Conservation (phyloP, 2,113 vertebrate species). For the Balaenoptera acutorostrata region DNA sequence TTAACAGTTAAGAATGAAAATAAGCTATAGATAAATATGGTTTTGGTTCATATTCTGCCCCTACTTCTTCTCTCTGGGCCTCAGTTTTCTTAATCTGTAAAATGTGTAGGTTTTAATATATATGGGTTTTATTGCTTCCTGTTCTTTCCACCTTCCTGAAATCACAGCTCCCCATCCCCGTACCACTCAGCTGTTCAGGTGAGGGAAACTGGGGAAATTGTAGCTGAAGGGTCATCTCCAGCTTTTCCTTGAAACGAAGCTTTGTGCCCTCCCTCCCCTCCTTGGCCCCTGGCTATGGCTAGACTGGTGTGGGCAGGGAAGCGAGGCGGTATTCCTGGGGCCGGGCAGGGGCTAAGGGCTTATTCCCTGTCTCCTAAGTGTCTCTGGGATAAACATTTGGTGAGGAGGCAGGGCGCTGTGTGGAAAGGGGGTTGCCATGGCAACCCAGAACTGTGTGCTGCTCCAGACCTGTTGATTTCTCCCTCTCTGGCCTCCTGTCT, state of each 20-base stretch:
- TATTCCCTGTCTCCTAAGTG: not conserved
- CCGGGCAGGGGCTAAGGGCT: not conserved
- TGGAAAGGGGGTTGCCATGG: constrained; percentile 18
- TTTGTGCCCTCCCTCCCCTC: no score
- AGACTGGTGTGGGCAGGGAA: not conserved
- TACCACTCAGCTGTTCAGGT: not conserved
- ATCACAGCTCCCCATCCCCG: not conserved
- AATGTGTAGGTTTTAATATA: not conserved
- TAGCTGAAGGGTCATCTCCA: not conserved
- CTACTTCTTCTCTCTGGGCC: not conserved
- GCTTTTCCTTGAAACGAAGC: no score
- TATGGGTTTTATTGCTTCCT: not conserved
- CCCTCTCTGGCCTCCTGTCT: not conserved
- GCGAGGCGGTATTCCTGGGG: not conserved
- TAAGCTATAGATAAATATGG: not conserved
- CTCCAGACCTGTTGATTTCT: not conserved
- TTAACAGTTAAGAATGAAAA: not conserved
- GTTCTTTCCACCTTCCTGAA: not conserved
- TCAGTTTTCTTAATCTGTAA: not conserved
- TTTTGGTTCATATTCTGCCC: not conserved
- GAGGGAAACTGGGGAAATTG: not conserved
- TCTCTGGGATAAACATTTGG: not conserved
- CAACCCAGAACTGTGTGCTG: not conserved
- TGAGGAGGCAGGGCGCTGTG: not conserved
- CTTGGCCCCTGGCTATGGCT: fast-evolving